Conservation (phyloP, 2,113 vertebrate genomes). For the Trichomycterus rosablanca region DNA sequence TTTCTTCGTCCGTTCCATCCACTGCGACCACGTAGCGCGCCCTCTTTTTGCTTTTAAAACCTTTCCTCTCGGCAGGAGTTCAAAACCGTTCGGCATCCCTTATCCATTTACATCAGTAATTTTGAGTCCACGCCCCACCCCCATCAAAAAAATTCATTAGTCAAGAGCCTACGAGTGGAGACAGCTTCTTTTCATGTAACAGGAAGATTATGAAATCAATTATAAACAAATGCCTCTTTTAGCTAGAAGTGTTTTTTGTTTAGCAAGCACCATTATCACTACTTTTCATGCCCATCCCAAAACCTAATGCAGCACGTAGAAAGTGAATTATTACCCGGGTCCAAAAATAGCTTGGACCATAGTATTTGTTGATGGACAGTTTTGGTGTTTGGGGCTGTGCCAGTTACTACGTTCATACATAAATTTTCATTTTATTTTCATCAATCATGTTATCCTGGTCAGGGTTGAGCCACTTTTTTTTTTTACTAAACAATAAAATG, state of each 20-base stretch:
- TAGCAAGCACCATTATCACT: too few species aligned
- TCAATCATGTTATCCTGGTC: too few species aligned
- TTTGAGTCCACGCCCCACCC: slow-evolving; percentile 16
- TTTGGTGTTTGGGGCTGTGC: too few species aligned
- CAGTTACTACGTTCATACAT: too few species aligned
- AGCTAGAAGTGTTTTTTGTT: too few species aligned
- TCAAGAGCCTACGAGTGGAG: slow-evolving; percentile 25
- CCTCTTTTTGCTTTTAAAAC: slow-evolving; percentile 37
- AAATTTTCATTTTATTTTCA: too few species aligned
- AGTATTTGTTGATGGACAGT: too few species aligned
- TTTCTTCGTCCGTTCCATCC: slow-evolving; percentile 65
- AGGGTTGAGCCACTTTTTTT: too few species aligned
- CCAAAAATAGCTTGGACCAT: not conserved
- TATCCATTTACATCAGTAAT: slow-evolving; percentile 42
- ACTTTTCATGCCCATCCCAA: slow-evolving; percentile 1
- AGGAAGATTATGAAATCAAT: slow-evolving; percentile 12
- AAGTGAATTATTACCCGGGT: too few species aligned
- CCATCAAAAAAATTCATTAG: slow-evolving; percentile 32
- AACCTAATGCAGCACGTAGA: not conserved
- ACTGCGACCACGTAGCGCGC: slow-evolving; percentile 38
- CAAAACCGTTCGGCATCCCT: slow-evolving; percentile 35
- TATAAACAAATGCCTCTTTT: slow-evolving; percentile 21
- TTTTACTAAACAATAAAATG: too few species aligned
- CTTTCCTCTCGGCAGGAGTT: slow-evolving; percentile 42
- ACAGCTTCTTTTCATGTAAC: slow-evolving; percentile 34